Conservation (phyloP, 2,797 vertebrate species). For the Gephyroberyx darwinii region DNA sequence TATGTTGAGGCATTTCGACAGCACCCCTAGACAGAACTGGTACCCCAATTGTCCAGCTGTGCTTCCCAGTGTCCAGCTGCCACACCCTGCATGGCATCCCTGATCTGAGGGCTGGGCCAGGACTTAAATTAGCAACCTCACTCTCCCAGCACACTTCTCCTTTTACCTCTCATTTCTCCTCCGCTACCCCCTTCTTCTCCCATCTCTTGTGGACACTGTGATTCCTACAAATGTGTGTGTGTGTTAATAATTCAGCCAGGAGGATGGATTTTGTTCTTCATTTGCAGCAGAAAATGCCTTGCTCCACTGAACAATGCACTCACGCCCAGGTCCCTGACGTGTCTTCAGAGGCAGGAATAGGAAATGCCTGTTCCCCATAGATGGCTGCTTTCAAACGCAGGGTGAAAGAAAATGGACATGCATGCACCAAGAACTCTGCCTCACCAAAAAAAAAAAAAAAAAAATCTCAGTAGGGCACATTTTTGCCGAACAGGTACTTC, state of each 20-base stretch:
- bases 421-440: constrained; percentile 16
- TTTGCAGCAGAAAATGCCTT: constrained; percentile 67
- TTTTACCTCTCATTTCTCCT: constrained; percentile 24
- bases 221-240: constrained; percentile 38
- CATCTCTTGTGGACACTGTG: constrained; percentile 42
- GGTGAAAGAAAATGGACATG: constrained; percentile 42
- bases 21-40: too few species aligned
- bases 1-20: too few species aligned
- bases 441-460: constrained; percentile 20
- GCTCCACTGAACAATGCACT: constrained; percentile 74
- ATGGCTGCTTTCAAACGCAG: constrained; percentile 53
- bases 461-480: constrained; percentile 5
- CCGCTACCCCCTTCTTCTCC: constrained; percentile 11
- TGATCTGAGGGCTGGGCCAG: too few species aligned
- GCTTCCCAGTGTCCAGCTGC: not conserved
- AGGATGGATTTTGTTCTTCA: constrained; percentile 73
- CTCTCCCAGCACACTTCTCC: not conserved
- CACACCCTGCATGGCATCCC: too few species aligned
- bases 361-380: constrained; percentile 48
- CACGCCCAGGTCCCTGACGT: constrained; percentile 47
- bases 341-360: constrained; percentile 56
- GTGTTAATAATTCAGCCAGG: constrained; percentile 76
- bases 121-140: too few species aligned
- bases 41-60: not conserved
- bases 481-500: constrained; percentile 20